phyloP scores from a whole-genome alignment of 2,888 invertebrate species.

The Coenonympha glycerion region DNA sequence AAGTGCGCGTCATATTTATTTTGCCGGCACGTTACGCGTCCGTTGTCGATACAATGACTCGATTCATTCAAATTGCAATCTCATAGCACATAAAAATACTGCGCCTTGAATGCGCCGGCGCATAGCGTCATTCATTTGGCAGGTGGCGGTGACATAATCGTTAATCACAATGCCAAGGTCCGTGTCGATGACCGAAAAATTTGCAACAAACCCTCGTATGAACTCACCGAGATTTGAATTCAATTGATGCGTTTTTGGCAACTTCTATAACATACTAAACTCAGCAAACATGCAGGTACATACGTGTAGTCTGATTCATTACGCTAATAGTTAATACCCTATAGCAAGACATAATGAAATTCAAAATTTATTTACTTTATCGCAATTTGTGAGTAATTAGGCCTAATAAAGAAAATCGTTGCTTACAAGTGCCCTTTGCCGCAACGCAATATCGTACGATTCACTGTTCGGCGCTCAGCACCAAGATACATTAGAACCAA shows the following conservation, averaged over 20 bases:
- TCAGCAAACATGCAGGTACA: background rate
- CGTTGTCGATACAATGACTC: background rate
- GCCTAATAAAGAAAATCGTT: no score
- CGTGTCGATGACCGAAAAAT: constrained; percentile 46
- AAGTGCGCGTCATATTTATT: no score
- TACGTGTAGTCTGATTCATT: no score
- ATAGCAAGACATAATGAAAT: no score
- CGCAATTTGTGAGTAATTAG: no score
- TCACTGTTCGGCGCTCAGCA: no score
- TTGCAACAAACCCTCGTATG: constrained; percentile 7
- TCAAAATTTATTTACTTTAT: no score
- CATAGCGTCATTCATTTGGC: constrained; percentile 34
- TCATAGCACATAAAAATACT: background rate
- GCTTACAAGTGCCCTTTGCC: no score
- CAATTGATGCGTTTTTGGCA: background rate
- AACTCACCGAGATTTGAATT: constrained; percentile 1
- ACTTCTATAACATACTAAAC: background rate
- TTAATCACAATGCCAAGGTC: constrained; percentile 57
- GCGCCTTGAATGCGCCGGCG: constrained; percentile 24
- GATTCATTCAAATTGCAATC: constrained; percentile 1
- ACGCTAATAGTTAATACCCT: no score
- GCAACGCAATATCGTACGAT: no score
- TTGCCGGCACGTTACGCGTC: no score
- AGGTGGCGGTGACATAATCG: constrained; percentile 44
- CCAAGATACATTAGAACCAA: no score